Evolutionary conservation across 2,888 invertebrate genomes (phyloP).

Genomic region (Ommatoiulus sabulosus): DNA sequence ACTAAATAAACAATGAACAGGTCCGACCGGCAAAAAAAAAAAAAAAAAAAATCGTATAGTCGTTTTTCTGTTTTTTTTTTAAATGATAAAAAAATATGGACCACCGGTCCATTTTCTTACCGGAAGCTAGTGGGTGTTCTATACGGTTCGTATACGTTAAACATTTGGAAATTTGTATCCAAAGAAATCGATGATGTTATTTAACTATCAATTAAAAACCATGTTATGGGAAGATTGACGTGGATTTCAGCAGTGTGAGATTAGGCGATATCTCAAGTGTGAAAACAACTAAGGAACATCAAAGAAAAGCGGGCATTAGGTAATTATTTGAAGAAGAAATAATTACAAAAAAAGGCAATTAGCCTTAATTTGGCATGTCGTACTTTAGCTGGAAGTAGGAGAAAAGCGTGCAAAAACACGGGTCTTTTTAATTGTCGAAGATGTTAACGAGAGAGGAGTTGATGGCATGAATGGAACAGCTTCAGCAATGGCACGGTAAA

Average conservation of each 20-base stretch:
- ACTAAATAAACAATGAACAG: neutral
- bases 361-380: neutral
- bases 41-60: neutral
- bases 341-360: slow-evolving; percentile 38
- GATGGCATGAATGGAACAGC: neutral
- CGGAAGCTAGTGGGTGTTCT: neutral
- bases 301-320: neutral
- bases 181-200: slow-evolving; percentile 41
- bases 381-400: slow-evolving; percentile 16
- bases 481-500: neutral
- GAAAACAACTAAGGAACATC: slow-evolving; percentile 26
- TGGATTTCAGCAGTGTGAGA: slow-evolving; percentile 45
- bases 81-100: neutral
- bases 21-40: slow-evolving; percentile 1
- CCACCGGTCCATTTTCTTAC: neutral
- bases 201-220: slow-evolving; percentile 44
- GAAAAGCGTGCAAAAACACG: neutral
- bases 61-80: neutral
- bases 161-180: slow-evolving; percentile 4
- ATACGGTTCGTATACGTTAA: neutral
- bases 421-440: neutral
- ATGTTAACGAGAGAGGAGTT: neutral
- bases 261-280: slow-evolving; percentile 39
- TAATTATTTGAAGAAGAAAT: neutral
- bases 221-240: slow-evolving; percentile 47